These are phyloP conservation scores for Chrysochloris asiatica DNA, from an alignment of 2,113 vertebrate species.

Conservation along the genomic window DNA sequence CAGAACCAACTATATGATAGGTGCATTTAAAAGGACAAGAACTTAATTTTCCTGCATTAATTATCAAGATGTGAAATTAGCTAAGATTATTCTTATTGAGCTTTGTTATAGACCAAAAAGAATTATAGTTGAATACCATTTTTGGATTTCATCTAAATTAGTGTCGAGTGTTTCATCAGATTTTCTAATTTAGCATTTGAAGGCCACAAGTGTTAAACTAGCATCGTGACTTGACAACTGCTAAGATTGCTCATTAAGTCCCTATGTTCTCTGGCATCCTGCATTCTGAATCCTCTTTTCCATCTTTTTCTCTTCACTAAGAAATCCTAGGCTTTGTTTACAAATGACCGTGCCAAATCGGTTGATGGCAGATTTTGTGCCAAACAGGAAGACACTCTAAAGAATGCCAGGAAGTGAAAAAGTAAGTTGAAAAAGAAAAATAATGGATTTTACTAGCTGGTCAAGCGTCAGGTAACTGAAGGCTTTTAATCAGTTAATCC, in stretches of 20 bases:
- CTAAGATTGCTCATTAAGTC: slow-evolving; percentile 16
- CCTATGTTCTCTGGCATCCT: not conserved
- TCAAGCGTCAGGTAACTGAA: slow-evolving; percentile 5
- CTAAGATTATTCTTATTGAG: not conserved
- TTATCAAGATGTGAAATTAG: not conserved
- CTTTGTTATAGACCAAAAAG: not conserved
- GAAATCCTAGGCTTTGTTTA: slow-evolving; percentile 1
- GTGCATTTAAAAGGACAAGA: not conserved
- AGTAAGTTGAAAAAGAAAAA: slow-evolving; percentile 12
- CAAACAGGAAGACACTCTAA: slow-evolving; percentile 49
- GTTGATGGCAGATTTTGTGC: not conserved
- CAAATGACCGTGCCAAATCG: slow-evolving; percentile 38
- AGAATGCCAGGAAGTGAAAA: slow-evolving; percentile 31
- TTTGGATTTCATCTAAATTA: not conserved
- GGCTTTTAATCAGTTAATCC: slow-evolving; percentile 27
- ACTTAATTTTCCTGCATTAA: not conserved
- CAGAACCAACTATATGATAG: slow-evolving; percentile 23
- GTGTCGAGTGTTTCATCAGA: not conserved
- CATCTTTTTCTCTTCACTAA: not conserved
- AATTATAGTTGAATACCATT: not conserved
- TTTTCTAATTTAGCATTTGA: not conserved
- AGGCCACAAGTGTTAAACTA: not conserved
- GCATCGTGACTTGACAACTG: not conserved
- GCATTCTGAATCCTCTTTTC: not conserved
- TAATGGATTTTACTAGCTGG: not conserved